phyloP scores from a whole-genome alignment of 92 coral and sea anemone genomes.

The Porites rus region DNA sequence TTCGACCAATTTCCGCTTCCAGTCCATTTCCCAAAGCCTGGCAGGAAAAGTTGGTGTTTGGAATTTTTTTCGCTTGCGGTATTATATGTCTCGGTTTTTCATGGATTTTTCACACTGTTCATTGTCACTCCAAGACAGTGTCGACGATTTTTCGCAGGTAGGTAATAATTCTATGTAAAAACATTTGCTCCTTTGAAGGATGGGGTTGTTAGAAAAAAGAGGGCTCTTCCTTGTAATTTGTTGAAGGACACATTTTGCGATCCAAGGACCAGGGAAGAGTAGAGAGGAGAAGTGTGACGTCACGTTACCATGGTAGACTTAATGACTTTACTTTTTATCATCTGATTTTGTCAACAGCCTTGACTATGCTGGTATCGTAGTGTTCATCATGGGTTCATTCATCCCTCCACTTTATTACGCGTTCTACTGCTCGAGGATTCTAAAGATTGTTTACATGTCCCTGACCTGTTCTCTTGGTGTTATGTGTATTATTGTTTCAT shows the following conservation, averaged over 20 bases:
- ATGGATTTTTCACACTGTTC: conserved; percentile 91
- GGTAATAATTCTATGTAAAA: neutral
- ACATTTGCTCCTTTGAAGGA: too few species aligned
- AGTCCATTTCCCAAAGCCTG: conserved; percentile 88
- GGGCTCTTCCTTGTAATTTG: too few species aligned
- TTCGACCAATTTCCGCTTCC: conserved; percentile 69
- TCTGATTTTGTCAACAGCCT: conserved; percentile 58
- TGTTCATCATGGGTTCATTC: conserved; percentile 91
- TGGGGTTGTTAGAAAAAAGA: too few species aligned
- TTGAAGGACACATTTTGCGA: too few species aligned
- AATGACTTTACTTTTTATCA: neutral
- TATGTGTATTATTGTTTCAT: conserved; percentile 80
- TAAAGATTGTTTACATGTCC: conserved; percentile 82
- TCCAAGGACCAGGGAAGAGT: too few species aligned
- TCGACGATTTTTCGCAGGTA: conserved; percentile 93
- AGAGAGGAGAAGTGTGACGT: too few species aligned
- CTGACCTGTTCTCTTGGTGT: conserved; percentile 82
- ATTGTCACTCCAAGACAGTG: conserved; percentile 85
- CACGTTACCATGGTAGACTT: too few species aligned
- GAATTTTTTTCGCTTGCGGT: conserved; percentile 91
- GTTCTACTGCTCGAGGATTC: conserved; percentile 84
- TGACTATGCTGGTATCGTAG: conserved; percentile 93
- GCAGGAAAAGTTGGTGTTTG: conserved; percentile 90
- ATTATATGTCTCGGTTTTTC: conserved; percentile 91
- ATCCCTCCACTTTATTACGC: conserved; percentile 96